Evolutionary conservation across 2,888 invertebrate genomes (phyloP), one percentile per base, ranked within the genome.

Genomic region (Tetrapedia diversipes): DNA sequence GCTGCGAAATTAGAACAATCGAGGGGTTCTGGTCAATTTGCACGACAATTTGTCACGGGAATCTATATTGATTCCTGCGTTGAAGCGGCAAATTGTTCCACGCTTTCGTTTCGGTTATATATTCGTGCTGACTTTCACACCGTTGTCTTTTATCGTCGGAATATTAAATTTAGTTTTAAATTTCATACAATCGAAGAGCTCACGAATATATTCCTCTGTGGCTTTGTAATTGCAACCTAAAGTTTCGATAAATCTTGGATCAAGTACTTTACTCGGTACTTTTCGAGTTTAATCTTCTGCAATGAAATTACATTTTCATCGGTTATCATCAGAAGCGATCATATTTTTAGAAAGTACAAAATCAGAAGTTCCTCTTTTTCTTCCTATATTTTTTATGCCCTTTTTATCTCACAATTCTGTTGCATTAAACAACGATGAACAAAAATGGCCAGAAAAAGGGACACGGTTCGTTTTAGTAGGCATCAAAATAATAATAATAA

Each of bases 111-210:
- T 54, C 56, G 70, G n/a, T n/a, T n/a, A n/a, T 41, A 51, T 22
- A 11, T 16, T 32, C 49, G 70, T 51, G 24, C 29, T 16, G 45
- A n/a, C 47, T 22, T 32, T 19, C 64, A 39, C 64, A 29, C n/a
- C 54, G 54, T 47, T 47, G 22, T 29, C 7, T n/a, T 34, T 34
- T 43, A n/a, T n/a, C 29, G 11, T 11, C 37, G 64, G 43, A 66
- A 72, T 59, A 72, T 72, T 59, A 59, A 72, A 72, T 59, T 67
- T 59, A n/a, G n/a, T 43, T 19, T n/a, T 39, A 41, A 59, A 57
- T 37, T 53, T 10, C 27, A n/a, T 27, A 53, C 39, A 60, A 68
- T 4, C 11, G 19, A n/a, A 8, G 3, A 43, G 6, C 19, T 1
- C 32, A 22, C 34, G 27, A 29, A 24, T 37, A 3, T 37, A 10